Base-by-base conservation (phyloP, 2,113 vertebrate genomes). In the Arenaria interpres region DNA sequence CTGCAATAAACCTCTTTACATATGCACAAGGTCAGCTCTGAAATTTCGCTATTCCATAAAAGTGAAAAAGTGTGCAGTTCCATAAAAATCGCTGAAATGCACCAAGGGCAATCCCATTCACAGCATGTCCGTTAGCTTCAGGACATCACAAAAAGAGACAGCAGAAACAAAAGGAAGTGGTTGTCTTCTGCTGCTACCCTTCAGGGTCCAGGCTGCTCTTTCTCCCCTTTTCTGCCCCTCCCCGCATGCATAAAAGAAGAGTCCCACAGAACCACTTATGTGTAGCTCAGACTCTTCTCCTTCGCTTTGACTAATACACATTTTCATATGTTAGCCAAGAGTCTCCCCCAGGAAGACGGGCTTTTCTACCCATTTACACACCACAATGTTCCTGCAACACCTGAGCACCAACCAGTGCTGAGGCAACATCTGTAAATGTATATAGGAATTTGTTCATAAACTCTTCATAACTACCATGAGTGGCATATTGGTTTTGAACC, bases 161-260 rank as follows among this genome's bases (percentile, higher is more conserved):
- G 27, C 35, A 73, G 60, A 62, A 37, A 45, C 14, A 30, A 54
- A 87, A 68, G 24, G 21, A 85, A 39, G 20, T 14, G 8, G 6
- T 41, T 69, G 45, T 32, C 41, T 88, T 80, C 59, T 71, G 43
- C 37, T 81, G 13, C 33, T 60, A 68, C 41, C 9, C 37, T 68
- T 87, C n/a, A 46, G n/a, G 17, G 12, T 50, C 43, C 37, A 43
- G 21, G 41, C 37, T 56, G 48, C 13, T 22, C 54, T 83, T 76
- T 78, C 32, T 75, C 21, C 18, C 46, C 17, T 53, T 41, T 59
- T 54, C 56, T 63, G 12, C 20, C 27, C 85, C 60, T 82, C 8
- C 6, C 12, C 11, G 21, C 0, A 0, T 4, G 27, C 14, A 33
- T 33, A 85, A 48, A 56, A 41, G 2, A 41, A 27, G 6, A 64